Percentiles rank a stretch among this genome's conserved stretches.
These are phyloP conservation scores for Margarornis squamiger DNA, from an alignment of 2,797 vertebrate genomes.

Conservation along the genomic window DNA sequence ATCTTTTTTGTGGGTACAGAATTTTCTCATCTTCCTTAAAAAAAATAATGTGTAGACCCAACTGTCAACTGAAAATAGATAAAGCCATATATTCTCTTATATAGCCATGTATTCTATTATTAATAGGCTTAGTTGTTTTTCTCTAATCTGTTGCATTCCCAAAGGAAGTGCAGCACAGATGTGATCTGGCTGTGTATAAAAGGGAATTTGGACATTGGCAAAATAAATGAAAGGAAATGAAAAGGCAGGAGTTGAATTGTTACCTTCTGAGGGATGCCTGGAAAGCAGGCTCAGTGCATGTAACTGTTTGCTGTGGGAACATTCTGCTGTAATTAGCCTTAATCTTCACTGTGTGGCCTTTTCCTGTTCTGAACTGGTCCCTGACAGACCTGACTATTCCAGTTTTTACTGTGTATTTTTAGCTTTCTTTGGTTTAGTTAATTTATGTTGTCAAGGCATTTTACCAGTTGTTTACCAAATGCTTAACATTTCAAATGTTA, in stretches of 20 bases:
- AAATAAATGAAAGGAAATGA: neutral
- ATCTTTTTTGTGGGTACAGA: neutral
- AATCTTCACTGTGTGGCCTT: neutral
- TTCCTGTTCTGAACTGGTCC: neutral
- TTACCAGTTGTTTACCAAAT: neutral
- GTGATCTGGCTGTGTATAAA: neutral
- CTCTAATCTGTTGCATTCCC: slow-evolving; percentile 30
- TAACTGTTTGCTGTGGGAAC: neutral
- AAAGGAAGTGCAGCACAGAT: neutral
- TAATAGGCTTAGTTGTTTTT: slow-evolving; percentile 7
- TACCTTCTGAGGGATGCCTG: neutral
- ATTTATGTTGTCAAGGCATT: neutral
- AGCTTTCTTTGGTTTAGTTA: neutral
- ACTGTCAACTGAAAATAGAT: slow-evolving; percentile 12
- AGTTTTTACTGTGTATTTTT: neutral
- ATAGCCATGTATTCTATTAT: neutral
- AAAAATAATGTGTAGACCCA: neutral
- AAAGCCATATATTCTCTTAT: neutral
- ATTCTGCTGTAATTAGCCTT: neutral
- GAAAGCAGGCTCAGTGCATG: neutral
- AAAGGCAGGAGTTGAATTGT: neutral
- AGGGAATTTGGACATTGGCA: neutral
- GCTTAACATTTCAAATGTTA: neutral
- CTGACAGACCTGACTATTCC: neutral
- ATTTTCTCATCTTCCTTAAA: neutral